Conservation (phyloP, 2,797 vertebrate genomes). For the Chanos chanos region DNA sequence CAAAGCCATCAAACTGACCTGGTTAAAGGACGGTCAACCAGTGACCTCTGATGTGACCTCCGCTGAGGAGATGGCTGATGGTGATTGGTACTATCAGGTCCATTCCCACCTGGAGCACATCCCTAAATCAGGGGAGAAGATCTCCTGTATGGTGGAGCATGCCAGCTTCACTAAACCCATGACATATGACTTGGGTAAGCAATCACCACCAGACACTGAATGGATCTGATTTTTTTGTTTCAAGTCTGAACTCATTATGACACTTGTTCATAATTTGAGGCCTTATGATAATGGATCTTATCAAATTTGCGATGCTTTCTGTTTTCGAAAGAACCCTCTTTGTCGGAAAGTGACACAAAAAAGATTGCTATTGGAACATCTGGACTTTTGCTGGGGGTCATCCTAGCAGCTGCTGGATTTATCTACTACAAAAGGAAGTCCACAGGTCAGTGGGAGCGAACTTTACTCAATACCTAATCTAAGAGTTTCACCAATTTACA, state of each 20-base stretch:
- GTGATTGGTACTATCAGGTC: conserved; percentile 65
- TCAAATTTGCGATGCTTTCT: background rate
- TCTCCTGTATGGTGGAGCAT: conserved; percentile 59
- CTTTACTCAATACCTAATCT: too few relatives aligned
- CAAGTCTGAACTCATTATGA: too few relatives aligned
- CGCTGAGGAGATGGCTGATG: conserved; percentile 43
- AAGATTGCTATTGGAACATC: conserved; percentile 51
- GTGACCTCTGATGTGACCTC: conserved; percentile 14
- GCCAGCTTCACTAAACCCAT: conserved; percentile 9
- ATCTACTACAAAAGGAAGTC: conserved; percentile 57
- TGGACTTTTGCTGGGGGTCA: conserved; percentile 58
- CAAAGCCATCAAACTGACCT: conserved; percentile 20
- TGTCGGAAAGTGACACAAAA: conserved; percentile 51
- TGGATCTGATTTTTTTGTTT: background rate
- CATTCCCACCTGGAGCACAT: conserved; percentile 48
- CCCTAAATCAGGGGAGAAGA: conserved; percentile 52
- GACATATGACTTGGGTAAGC: conserved; percentile 54
- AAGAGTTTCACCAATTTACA: too few relatives aligned
- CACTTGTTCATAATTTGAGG: background rate
- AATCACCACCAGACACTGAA: background rate
- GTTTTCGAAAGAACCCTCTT: conserved; percentile 47
- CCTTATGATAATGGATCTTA: background rate
- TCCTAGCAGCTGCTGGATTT: conserved; percentile 55
- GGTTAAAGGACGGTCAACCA: conserved; percentile 48
- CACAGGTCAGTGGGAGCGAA: conserved; percentile 19